Base-by-base conservation (phyloP, 2,797 vertebrate species). In the Hipposideros larvatus region DNA sequence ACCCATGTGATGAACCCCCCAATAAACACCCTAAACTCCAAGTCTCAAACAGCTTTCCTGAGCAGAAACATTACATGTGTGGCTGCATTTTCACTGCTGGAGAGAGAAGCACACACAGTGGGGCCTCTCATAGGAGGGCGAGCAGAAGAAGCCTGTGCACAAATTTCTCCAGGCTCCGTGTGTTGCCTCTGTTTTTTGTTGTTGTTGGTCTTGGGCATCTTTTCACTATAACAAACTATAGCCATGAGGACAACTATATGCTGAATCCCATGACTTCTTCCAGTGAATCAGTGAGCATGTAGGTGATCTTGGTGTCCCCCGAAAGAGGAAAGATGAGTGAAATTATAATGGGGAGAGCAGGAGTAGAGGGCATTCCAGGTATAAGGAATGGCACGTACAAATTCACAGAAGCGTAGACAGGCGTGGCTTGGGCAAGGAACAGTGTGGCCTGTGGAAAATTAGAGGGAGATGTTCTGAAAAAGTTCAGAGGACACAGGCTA, bases 51-150 rank as follows among this genome's bases (percentile, higher is more conserved):
- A 55, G 63, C 16, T 34, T 57, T 7, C 37, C n/a, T 68, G 26
- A 57, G 46, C 11, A 51, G 75, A 70, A 91, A 21, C 70, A 26
- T 16, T 3, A 37, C 8, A 43, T 16, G 3, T 2, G 18, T 5
- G 26, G 41, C 46, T 57, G 16, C 1, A 13, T 14, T 57, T 34
- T 46, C 10, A 7, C 68, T 37, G 5, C 14, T 66, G 26, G 41
- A 74, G 13, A 66, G 46, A 41, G 71, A 8, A 86, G 21, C 8
- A 0, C 14, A 18, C 8, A 31, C 43, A 21, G 4, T 5, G 13
- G 7, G 26, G 63, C 13, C 0, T 2, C 26, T n/a, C 22, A 0
- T 6, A 21, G 41, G 68, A 83, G 3, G 37, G 14, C 61, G 31
- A 14, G 22, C 4, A 11, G 24, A 31, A 24, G 55, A 66, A 61